These are phyloP conservation scores for Sylvia borin DNA, from an alignment of 2,797 vertebrate genomes.

Conservation along the genomic window DNA sequence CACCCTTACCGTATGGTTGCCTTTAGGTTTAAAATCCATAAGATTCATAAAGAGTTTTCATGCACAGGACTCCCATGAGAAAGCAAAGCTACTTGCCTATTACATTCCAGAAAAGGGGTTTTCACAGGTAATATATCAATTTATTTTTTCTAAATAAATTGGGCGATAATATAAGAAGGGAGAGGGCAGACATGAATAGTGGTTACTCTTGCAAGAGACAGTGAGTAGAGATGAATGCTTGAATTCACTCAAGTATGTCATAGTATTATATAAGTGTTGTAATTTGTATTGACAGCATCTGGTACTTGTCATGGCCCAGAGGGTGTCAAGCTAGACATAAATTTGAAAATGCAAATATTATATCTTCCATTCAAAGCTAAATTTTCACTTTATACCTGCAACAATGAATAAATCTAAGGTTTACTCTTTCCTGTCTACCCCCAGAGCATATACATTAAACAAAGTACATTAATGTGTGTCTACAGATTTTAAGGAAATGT, in stretches of 20 bases:
- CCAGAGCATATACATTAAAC: neutral
- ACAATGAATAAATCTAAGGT: constrained; percentile 35
- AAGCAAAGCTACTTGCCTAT: neutral
- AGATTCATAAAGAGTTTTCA: neutral
- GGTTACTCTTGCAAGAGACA: constrained; percentile 14
- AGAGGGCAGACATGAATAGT: neutral
- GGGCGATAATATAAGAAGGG: neutral
- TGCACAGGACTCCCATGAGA: neutral
- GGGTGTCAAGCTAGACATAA: constrained; percentile 39
- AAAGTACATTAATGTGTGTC: neutral
- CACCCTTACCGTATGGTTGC: neutral
- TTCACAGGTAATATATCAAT: neutral
- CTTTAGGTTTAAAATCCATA: neutral
- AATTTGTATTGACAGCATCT: constrained; percentile 68
- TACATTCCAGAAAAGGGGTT: neutral
- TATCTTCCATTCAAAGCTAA: constrained; percentile 47
- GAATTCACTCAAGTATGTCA: constrained; percentile 38
- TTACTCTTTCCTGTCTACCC: neutral
- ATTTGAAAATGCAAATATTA: constrained; percentile 69
- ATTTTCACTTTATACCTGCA: constrained; percentile 42
- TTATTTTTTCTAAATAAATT: neutral
- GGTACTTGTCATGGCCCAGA: constrained; percentile 52
- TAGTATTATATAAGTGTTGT: constrained; percentile 19
- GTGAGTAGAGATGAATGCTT: constrained; percentile 21
- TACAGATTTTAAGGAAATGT: neutral